Base-by-base conservation (phyloP, 1,140 invertebrate genomes). In the Pseudomyrmex sp. region DNA sequence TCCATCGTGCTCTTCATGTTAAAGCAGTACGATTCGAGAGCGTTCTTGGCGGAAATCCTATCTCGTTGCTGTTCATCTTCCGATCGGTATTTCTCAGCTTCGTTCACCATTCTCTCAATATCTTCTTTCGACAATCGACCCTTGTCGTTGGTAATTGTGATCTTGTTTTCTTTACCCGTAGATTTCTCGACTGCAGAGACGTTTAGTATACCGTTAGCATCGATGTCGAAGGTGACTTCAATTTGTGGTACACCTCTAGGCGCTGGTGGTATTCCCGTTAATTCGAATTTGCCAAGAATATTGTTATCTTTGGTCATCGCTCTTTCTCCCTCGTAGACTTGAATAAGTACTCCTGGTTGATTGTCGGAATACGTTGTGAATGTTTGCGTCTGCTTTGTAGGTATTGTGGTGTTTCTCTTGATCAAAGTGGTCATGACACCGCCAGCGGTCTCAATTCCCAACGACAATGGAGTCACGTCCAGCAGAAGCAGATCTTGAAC, bases 1-100 rank as follows among this genome's bases (percentile, higher is more conserved):
- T 97, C 97, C 92, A 97, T 97, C 20, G 98, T 99, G 74, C 97
- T 97, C 95, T 99, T 99, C 96, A 99, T 98, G 96, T 98, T 98
- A 96, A 99, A 99, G 94, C 98, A 98, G 85, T 98, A 98, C 56
- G 95, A 95, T 89, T 98, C 97, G 13, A 98, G 92, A 58, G 95
- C 89, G 84, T 96, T 96, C 76, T 95, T 94, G 0, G 95, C 95
- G 0, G 92, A 35, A 46, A 98, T 95, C 18, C 95, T 95, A 26
- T 97, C 95, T 46, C 95, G 95, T 89, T 97, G 97, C 58, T 95
- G 95, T 54, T 97, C 96, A 65, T 97, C 96, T 82, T 96, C 95
- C n/a, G 95, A 95, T 86, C 96, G 96, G 91, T 96, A 97, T 52
- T 90, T 93, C 62, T 95, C 94, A 1, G 95, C 96, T 73, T 96